A percentile compares a stretch with the other conserved stretches of the same genome.
Evolutionary conservation across 2,113 vertebrate genomes (phyloP).

Genomic region (Seriola aureovittata): DNA sequence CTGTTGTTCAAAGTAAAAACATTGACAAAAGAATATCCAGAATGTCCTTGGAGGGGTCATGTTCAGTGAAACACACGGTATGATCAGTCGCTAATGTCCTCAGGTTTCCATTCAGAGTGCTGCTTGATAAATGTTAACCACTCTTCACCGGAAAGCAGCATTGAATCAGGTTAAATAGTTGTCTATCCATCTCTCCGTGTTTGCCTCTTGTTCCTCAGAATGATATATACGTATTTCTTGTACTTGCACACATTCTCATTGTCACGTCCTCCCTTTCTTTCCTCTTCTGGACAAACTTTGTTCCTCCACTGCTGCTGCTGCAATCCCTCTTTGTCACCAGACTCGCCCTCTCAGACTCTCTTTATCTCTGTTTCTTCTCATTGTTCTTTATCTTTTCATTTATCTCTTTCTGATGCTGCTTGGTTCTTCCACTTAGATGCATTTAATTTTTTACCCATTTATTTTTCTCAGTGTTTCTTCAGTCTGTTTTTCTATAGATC

Average conservation of each 20-base stretch:
- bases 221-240: constrained; percentile 50
- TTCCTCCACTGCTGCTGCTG: constrained; percentile 38
- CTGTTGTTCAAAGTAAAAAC: constrained; percentile 12
- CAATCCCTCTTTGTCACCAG: constrained; percentile 64
- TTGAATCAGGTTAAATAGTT: constrained; percentile 33
- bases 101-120: constrained; percentile 13
- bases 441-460: constrained; percentile 55
- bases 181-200: constrained; percentile 37
- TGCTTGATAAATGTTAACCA: constrained; percentile 55
- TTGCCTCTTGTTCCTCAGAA: constrained; percentile 23
- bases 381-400: constrained; percentile 54
- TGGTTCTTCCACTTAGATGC: constrained; percentile 26
- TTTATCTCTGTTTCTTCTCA: constrained; percentile 45
- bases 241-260: constrained; percentile 33
- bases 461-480: constrained; percentile 37
- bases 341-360: background rate
- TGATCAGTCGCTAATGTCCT: constrained; percentile 33
- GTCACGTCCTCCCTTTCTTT: constrained; percentile 27
- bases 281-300: constrained; percentile 55
- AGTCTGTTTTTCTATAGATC: constrained; percentile 6
- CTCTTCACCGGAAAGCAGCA: constrained; percentile 20
- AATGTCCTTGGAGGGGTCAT: constrained; percentile 17
- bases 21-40: constrained; percentile 8
- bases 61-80: constrained; percentile 3
- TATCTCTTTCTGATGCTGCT: constrained; percentile 53